Evolutionary conservation across 2,113 vertebrate species (phyloP).

Genomic region (Lates calcarifer): DNA sequence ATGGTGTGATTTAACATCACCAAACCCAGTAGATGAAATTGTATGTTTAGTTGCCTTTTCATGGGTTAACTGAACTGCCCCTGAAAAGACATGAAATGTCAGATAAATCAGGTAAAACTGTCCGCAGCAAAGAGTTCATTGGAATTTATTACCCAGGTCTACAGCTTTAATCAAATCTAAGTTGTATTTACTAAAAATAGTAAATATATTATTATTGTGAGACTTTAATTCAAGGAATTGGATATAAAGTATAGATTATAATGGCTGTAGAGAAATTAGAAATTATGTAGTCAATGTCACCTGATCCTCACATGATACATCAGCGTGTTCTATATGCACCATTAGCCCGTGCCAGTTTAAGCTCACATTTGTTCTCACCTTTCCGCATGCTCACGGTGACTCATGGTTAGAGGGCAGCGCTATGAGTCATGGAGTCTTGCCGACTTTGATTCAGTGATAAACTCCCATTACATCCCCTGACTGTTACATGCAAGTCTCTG

Average conservation of each 20-base stretch:
- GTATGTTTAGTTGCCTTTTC: neutral
- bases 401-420: conserved; percentile 13
- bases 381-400: conserved; percentile 23
- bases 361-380: conserved; percentile 40
- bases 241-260: neutral
- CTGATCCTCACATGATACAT: neutral
- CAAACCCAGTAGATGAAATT: neutral
- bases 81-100: neutral
- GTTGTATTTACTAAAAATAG: neutral
- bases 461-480: conserved; percentile 34
- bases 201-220: neutral
- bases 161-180: neutral
- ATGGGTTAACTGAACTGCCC: neutral
- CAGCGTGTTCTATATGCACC: neutral
- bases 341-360: conserved; percentile 16
- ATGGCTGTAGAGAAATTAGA: neutral
- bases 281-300: neutral
- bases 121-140: neutral
- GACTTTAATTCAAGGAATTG: neutral
- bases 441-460: conserved; percentile 62
- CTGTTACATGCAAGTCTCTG: conserved; percentile 32
- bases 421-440: conserved; percentile 42
- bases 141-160: neutral
- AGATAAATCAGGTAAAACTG: neutral
- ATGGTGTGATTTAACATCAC: neutral